Evolutionary conservation across 2,888 invertebrate species (phyloP), one percentile per base, ranked within the genome.

Genomic region (Leptopterna dolabrata): DNA sequence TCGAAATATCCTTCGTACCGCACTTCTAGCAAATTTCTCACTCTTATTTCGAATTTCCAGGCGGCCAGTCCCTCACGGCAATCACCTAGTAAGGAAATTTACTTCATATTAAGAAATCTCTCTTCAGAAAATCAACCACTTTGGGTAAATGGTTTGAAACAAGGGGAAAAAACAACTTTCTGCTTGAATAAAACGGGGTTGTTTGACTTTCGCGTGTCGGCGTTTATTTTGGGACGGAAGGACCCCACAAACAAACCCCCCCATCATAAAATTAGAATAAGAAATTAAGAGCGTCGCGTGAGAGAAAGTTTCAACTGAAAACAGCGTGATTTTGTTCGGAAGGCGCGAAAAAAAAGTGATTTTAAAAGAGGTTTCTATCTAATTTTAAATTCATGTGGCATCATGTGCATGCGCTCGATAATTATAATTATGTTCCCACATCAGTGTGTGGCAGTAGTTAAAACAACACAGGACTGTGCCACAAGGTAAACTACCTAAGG

Each of bases 221-320:
- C 73, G 73, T 16, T 30, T 73, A 73, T 73, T 73, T 73, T 73
- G 41, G 73, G 73, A 36, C 16, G 73, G 73, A 73, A 36, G 36
- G 36, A 30, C 73, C 41, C 73, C 36, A n/a, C n/a, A 30, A 41
- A 36, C 73, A 36, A 30, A n/a, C n/a, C n/a, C 73, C 41, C 73
- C 73, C 73, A 1, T 73, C 36, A 73, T 73, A 73, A 73, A 73
- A 73, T 73, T 73, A 73, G 73, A 73, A 73, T 73, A 73, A 73
- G 73, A 73, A 73, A 73, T 73, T 73, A 73, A 73, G 36, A 36
- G n/a, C 36, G 19, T 73, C 73, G 63, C 63, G 63, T 63, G 63
- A 63, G 24, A 24, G 24, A 63, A 24, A 24, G 24, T 7, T 63
- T 63, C 24, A n/a, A 63, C 0, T 2, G 63, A 19, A 27, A 24